Conservation (phyloP, 1,140 invertebrate species). For the Euwallacea similis region DNA sequence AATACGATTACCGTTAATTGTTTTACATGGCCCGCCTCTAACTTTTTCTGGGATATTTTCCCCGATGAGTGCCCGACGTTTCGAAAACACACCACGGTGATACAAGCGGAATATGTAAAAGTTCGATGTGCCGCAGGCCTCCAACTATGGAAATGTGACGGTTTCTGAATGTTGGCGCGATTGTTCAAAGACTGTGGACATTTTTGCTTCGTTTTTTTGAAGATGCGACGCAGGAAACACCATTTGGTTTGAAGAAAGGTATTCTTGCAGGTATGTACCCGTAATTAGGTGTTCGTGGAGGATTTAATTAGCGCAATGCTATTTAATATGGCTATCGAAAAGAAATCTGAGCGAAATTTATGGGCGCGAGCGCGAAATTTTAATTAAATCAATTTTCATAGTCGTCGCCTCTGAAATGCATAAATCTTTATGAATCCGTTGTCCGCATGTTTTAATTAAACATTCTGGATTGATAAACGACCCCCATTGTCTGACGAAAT, state of each 20-base stretch:
- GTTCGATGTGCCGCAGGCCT: too few species aligned
- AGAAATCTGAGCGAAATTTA: slow-evolving; percentile 31
- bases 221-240: slow-evolving; percentile 37
- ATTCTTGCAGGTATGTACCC: slow-evolving; percentile 31
- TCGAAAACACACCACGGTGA: too few species aligned
- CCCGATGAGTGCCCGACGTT: too few species aligned
- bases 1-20: slow-evolving; percentile 25
- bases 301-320: slow-evolving; percentile 52
- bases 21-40: background rate
- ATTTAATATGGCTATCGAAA: slow-evolving; percentile 16
- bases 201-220: slow-evolving; percentile 35
- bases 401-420: slow-evolving; percentile 48
- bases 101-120: too few species aligned
- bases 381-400: slow-evolving; percentile 53
- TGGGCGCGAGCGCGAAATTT: slow-evolving; percentile 48
- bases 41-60: too few species aligned
- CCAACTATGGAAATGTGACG: slow-evolving; percentile 24
- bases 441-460: slow-evolving; percentile 55
- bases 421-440: slow-evolving; percentile 54
- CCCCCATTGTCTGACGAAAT: slow-evolving; percentile 51
- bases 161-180: slow-evolving; percentile 32
- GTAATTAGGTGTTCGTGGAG: slow-evolving; percentile 36
- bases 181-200: slow-evolving; percentile 29
- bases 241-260: slow-evolving; percentile 28
- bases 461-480: slow-evolving; percentile 53